Base-by-base conservation (phyloP, 2,888 invertebrate genomes). In the Andrena trimmerana region DNA sequence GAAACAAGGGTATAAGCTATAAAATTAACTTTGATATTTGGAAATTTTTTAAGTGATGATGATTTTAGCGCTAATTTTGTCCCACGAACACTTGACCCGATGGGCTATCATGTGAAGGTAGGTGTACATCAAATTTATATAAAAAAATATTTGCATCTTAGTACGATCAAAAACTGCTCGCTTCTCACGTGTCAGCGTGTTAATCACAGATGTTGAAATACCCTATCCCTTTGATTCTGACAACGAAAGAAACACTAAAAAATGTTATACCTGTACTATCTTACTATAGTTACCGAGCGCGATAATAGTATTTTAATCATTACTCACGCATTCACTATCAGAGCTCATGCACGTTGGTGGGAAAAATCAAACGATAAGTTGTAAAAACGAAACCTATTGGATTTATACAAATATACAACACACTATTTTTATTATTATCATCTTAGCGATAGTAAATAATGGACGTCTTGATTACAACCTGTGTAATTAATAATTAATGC, bases 81-180 rank as follows among this genome's bases (percentile, higher is more conserved):
- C 36, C 66, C 50, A 20, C 27, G 36, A 7, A 24, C 24, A 24
- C 63, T 50, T 36, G 57, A 54, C 54, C 24, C 16, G 42, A 20
- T 66, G 57, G 66, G 36, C 50, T 20, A 57, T 42, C 66, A 52
- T 65, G 24, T 42, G 16, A 57, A 24, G 24, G 24, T 13, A 57
- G 24, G 29, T 71, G 24, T 71, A 73, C 73, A 85, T 81, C 84
- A 81, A 83, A 83, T 86, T 86, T 27, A 82, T 89, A 89, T 88
- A 89, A 89, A 89, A 42, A 89, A 89, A 89, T 89, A 89, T 81
- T 69, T 81, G 27, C 68, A 81, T 84, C 81, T 81, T 42, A 68
- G 66, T 80, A 78, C 75, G 57, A 83, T 88, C 76, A 66, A 63
- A 81, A 77, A 33, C 81, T 62, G 73, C 31, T 62, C 31, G 65